Base-by-base conservation (phyloP, 2,113 vertebrate genomes). In the Holacanthus passer region DNA sequence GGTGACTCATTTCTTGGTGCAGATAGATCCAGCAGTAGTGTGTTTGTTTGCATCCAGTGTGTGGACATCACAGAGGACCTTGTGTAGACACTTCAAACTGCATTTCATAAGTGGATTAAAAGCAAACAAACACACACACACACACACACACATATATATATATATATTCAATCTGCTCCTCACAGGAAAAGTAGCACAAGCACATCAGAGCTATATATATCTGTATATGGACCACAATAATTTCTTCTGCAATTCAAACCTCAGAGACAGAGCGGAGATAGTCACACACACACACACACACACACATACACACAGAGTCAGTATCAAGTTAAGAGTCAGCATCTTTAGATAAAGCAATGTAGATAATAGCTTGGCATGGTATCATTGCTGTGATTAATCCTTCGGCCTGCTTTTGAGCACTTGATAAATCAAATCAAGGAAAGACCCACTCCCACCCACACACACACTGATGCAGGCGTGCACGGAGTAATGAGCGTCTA, bases 371-470 rank as follows among this genome's bases (percentile, higher is more conserved):
- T 58, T 81, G 90, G 82, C 85, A 70, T 59, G 24, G 13, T 79
- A 93, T 89, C 85, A 88, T 87, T 45, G 78, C 79, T 22, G 73
- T 52, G 81, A 93, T 92, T 92, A 92, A 90, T 91, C 91, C 76
- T 19, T 76, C 19, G 64, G 62, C 76, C 78, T 80, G 71, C 84
- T 89, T 87, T 87, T 79, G 81, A 91, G 31, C 85, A 78, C 82
- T 92, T 92, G 84, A 91, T 90, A 87, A 93, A 93, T 94, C 88
- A 91, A 92, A 92, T 89, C 66, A 91, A 87, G 87, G 86, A 92
- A 89, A 90, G 82, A 59, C 83, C 77, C 72, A 84, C 83, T 74
- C 73, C 32, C 53, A 56, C 73, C 31, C 84, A 41, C 58, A 69
- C 76, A 66, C 31, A 47, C 73, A 72, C 67, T 4, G 59, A 73